Percentiles rank a stretch among this genome's conserved stretches.
Conservation (phyloP, 2,113 vertebrate genomes). For the Hippocampus comes region DNA sequence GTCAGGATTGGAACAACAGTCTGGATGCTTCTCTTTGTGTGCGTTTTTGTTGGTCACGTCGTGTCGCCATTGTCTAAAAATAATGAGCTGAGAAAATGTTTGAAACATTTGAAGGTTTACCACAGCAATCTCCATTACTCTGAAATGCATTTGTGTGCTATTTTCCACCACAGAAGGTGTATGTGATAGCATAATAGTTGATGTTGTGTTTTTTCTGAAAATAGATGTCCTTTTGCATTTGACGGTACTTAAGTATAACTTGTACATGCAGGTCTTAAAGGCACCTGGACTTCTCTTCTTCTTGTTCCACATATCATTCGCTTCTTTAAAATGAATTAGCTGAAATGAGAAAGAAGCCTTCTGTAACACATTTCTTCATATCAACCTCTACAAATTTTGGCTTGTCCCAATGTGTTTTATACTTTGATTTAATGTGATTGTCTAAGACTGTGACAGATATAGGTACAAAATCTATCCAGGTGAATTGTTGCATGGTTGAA, state of each 20-base stretch:
- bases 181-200: not conserved
- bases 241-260: not conserved
- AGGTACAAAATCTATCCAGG: conserved; percentile 18
- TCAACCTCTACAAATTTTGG: too few relatives aligned
- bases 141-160: not conserved
- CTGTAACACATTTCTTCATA: not conserved
- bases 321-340: not conserved
- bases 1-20: conserved; percentile 27
- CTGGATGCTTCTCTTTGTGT: conserved; percentile 16
- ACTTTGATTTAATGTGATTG: conserved; percentile 9
- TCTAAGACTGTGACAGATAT: conserved; percentile 31
- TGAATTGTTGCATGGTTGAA: not conserved
- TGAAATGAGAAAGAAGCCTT: not conserved
- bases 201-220: not conserved
- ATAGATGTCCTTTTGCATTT: not conserved
- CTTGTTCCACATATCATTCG: not conserved
- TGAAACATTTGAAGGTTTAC: conserved; percentile 17
- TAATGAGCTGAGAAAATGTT: conserved; percentile 21
- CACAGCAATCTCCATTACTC: conserved; percentile 9
- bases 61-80: conserved; percentile 34
- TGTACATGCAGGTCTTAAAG: not conserved
- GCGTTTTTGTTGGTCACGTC: conserved; percentile 34
- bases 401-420: not conserved
- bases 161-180: conserved; percentile 6
- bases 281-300: not conserved